phyloP scores from a whole-genome alignment of 2,797 vertebrate species.

The Alauda arvensis region DNA sequence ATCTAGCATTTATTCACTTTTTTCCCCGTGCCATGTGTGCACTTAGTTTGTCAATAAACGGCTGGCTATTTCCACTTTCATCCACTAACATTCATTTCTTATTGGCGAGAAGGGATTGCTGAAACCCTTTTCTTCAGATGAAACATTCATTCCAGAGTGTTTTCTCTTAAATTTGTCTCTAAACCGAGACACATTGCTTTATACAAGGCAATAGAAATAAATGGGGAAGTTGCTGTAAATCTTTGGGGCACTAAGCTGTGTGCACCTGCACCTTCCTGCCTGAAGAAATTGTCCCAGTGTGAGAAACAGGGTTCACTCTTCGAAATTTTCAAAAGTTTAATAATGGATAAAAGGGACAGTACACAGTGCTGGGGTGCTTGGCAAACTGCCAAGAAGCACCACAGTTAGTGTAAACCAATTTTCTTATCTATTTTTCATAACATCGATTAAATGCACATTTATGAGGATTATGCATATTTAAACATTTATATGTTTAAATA shows the following conservation, averaged over 20 bases:
- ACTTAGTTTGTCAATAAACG: background rate
- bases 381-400: background rate
- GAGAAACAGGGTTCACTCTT: background rate
- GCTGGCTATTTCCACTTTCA: background rate
- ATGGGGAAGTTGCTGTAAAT: background rate
- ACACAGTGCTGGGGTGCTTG: background rate
- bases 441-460: background rate
- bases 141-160: background rate
- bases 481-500: background rate
- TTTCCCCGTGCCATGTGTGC: fast-evolving
- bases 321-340: background rate
- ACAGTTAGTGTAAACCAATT: background rate
- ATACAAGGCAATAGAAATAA: background rate
- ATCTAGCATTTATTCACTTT: background rate
- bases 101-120: background rate
- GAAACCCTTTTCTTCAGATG: background rate
- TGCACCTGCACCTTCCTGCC: background rate
- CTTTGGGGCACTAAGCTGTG: background rate
- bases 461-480: background rate
- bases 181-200: background rate
- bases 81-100: background rate
- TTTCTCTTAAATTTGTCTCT: background rate
- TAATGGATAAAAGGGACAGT: background rate
- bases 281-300: background rate
- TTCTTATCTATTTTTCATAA: background rate